phyloP scores from a whole-genome alignment of 2,113 vertebrate species.

The Alces alces region DNA sequence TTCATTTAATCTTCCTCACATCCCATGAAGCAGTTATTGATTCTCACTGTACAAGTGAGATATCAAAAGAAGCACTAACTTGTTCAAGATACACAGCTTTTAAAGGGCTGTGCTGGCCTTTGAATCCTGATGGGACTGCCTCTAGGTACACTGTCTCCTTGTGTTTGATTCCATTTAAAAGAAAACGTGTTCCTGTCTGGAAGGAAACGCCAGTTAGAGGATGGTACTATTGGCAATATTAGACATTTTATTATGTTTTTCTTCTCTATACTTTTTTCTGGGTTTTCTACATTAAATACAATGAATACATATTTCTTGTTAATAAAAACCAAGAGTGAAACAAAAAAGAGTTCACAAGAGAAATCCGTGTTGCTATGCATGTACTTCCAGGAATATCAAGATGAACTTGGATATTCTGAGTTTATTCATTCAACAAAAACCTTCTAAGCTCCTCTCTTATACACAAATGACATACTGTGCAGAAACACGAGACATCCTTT shows the following conservation, averaged over 20 bases:
- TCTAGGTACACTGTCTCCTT: not conserved
- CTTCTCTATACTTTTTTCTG: not conserved
- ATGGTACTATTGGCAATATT: not conserved
- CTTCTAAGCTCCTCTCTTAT: not conserved
- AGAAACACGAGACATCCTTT: not conserved
- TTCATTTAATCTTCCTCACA: not conserved
- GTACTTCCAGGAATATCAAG: not conserved
- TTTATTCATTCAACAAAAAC: not conserved
- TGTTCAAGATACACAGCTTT: not conserved
- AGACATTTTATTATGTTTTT: not conserved
- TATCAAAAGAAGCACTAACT: not conserved
- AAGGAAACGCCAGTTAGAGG: not conserved
- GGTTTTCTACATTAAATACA: not conserved
- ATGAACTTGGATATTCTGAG: not conserved
- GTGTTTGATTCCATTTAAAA: not conserved
- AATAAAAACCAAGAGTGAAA: not conserved
- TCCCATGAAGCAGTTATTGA: not conserved
- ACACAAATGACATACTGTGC: not conserved
- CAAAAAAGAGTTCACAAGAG: not conserved
- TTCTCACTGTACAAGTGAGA: not conserved
- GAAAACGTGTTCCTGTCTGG: not conserved
- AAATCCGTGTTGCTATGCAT: not conserved
- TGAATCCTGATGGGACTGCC: no score
- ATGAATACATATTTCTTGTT: not conserved
- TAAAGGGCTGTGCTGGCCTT: not conserved